A percentile compares a stretch with the other conserved stretches of the same genome.
phyloP scores from a whole-genome alignment of 2,888 invertebrate genomes.

The Drosophila kambysellisi region DNA sequence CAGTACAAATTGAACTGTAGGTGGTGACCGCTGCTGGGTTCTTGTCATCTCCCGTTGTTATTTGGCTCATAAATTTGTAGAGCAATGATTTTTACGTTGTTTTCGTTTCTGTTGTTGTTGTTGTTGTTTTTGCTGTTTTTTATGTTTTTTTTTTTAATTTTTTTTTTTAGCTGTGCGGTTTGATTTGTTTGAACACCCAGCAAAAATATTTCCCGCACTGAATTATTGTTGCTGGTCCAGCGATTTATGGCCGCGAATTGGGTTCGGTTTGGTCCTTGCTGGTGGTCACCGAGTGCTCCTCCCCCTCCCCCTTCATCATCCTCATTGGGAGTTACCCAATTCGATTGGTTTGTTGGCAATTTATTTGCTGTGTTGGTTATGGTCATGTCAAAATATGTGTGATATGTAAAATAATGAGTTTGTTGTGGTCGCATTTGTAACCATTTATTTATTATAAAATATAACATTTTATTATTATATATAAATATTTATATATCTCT shows the following conservation, averaged over 20 bases:
- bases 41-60: slow-evolving; percentile 84
- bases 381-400: slow-evolving; percentile 77
- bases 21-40: slow-evolving; percentile 78
- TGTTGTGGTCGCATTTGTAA: slow-evolving; percentile 61
- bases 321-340: slow-evolving; percentile 46
- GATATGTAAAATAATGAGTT: slow-evolving; percentile 77
- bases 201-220: slow-evolving; percentile 73
- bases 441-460: slow-evolving; percentile 47
- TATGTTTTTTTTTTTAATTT: slow-evolving; percentile 16
- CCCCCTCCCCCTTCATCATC: neutral
- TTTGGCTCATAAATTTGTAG: slow-evolving; percentile 80
- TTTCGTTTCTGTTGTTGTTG: slow-evolving; percentile 40
- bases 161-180: slow-evolving; percentile 41
- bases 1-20: slow-evolving; percentile 80
- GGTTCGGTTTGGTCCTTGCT: slow-evolving; percentile 26
- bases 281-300: slow-evolving; percentile 31
- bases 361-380: slow-evolving; percentile 72
- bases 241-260: slow-evolving; percentile 78
- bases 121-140: slow-evolving; percentile 32
- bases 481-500: neutral
- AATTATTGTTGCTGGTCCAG: slow-evolving; percentile 77
- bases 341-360: slow-evolving; percentile 69
- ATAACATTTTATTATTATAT: slow-evolving; percentile 24
- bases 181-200: slow-evolving; percentile 80
- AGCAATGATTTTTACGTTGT: slow-evolving; percentile 72